Evolutionary conservation across 2,888 invertebrate species (phyloP).

Genomic region (Creontiades dilutus): DNA sequence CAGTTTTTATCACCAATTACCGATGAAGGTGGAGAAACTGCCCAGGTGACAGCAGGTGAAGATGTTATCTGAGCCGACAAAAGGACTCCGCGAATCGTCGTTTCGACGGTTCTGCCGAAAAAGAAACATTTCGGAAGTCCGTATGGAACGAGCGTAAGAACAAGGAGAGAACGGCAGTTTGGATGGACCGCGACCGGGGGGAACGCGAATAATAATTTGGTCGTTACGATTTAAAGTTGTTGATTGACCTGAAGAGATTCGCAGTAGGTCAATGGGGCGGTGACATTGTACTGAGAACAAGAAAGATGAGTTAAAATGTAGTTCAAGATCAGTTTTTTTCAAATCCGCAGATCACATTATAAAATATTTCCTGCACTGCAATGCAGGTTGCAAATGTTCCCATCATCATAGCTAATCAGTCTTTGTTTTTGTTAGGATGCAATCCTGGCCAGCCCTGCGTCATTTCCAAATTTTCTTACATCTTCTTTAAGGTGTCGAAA

Average conservation of each 20-base stretch:
- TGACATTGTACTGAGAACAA: neutral
- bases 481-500: too few relatives aligned
- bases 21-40: slow-evolving; percentile 4
- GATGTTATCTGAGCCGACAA: slow-evolving; percentile 63
- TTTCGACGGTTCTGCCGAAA: neutral
- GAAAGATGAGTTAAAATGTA: too few relatives aligned
- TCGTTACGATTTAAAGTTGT: neutral
- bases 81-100: neutral
- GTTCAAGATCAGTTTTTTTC: too few relatives aligned
- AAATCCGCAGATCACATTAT: too few relatives aligned
- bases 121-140: slow-evolving; percentile 47
- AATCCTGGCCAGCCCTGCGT: too few relatives aligned
- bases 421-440: too few relatives aligned
- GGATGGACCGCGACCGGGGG: neutral
- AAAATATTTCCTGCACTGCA: too few relatives aligned
- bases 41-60: slow-evolving; percentile 41
- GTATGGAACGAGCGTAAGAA: neutral
- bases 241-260: neutral
- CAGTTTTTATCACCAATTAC: slow-evolving; percentile 57
- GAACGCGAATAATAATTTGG: neutral
- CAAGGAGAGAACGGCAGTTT: neutral
- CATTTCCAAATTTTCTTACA: too few relatives aligned
- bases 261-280: slow-evolving; percentile 3
- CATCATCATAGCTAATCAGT: too few relatives aligned
- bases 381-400: too few relatives aligned